Evolutionary conservation across 2,888 invertebrate genomes (phyloP).

Genomic region (Seira musarum): DNA sequence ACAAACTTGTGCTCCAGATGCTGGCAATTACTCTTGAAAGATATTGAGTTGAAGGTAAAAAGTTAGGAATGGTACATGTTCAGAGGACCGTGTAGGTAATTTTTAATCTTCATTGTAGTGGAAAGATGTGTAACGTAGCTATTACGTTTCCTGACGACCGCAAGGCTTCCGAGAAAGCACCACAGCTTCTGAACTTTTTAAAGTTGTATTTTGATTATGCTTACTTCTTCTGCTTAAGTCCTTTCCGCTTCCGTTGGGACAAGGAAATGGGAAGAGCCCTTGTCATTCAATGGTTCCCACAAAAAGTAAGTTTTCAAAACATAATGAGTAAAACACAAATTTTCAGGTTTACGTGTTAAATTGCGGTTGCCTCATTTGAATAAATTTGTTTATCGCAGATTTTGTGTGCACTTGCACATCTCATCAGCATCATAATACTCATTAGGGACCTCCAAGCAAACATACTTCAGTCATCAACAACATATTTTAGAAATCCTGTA

Average conservation of each 20-base stretch:
- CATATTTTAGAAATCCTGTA: constrained; percentile 38
- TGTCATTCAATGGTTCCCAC: constrained; percentile 22
- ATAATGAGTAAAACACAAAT: too few relatives aligned
- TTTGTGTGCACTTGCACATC: constrained; percentile 25
- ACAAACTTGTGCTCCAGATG: too few relatives aligned
- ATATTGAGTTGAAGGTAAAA: too few relatives aligned
- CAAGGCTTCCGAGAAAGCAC: too few relatives aligned
- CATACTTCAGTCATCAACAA: constrained; percentile 3
- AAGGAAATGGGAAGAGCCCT: background rate
- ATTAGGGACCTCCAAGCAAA: constrained; percentile 31
- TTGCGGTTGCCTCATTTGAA: too few relatives aligned
- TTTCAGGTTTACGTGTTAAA: too few relatives aligned
- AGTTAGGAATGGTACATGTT: too few relatives aligned
- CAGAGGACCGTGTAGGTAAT: too few relatives aligned
- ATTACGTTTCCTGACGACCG: too few relatives aligned
- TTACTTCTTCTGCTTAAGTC: constrained; percentile 25
- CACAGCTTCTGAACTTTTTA: constrained; percentile 14
- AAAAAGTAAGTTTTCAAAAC: constrained; percentile 11
- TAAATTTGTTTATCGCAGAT: constrained; percentile 15
- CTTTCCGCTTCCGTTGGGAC: constrained; percentile 24
- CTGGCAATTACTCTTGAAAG: too few relatives aligned
- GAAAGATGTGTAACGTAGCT: too few relatives aligned
- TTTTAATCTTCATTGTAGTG: too few relatives aligned
- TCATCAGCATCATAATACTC: constrained; percentile 21
- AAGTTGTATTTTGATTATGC: constrained; percentile 32